phyloP scores from a whole-genome alignment of 2,113 vertebrate species.

The Xiphias gladius region DNA sequence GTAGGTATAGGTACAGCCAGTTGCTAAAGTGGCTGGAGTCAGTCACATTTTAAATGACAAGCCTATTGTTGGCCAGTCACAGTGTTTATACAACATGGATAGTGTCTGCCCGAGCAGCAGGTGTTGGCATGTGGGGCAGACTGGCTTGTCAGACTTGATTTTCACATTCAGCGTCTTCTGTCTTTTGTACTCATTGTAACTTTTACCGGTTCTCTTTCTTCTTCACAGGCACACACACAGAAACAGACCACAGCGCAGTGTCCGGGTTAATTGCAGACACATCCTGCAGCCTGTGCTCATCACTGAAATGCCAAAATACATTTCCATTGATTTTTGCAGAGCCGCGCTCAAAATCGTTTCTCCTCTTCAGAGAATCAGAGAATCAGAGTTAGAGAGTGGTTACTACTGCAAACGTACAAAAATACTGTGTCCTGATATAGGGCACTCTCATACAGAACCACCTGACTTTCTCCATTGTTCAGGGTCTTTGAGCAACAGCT shows the following conservation, averaged over 20 bases:
- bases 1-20: not conserved
- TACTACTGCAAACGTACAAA: no score
- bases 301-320: conserved; percentile 25
- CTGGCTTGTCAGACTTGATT: conserved; percentile 31
- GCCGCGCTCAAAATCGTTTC: not conserved
- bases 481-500: conserved; percentile 6
- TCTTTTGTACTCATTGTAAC: not conserved
- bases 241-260: conserved; percentile 4
- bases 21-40: not conserved
- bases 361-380: not conserved
- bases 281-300: conserved; percentile 47
- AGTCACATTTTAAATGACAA: not conserved
- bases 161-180: conserved; percentile 19
- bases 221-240: not conserved
- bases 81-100: not conserved
- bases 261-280: conserved; percentile 31
- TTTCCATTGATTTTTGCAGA: conserved; percentile 38
- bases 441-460: no score
- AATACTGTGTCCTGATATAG: no score
- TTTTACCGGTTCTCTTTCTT: conserved; percentile 7
- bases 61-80: not conserved
- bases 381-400: no score
- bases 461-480: not conserved
- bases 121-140: not conserved
- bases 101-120: not conserved